These are phyloP conservation scores for Trematomus loennbergii DNA, from an alignment of 2,113 vertebrate species.

Conservation along the genomic window DNA sequence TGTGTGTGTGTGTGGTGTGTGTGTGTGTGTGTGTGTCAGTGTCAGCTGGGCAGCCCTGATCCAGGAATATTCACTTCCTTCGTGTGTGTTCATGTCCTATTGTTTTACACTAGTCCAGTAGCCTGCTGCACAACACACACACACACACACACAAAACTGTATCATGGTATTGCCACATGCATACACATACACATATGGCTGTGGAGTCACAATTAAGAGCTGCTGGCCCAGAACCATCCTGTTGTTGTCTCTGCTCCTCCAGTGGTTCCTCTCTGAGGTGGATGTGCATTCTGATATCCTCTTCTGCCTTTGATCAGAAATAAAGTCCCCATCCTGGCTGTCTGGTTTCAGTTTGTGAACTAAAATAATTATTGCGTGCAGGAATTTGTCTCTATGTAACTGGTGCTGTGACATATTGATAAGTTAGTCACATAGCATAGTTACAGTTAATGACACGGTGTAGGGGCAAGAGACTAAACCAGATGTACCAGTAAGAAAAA, in stretches of 20 bases:
- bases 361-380: constrained; percentile 14
- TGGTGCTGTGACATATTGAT: constrained; percentile 10
- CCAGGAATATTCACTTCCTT: constrained; percentile 72
- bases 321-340: background rate
- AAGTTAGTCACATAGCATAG: background rate
- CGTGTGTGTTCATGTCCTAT: constrained; percentile 58
- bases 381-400: constrained; percentile 21
- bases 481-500: constrained; percentile 23
- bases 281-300: constrained; percentile 7
- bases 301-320: constrained; percentile 3
- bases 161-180: constrained; percentile 48
- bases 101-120: constrained; percentile 61
- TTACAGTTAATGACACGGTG: constrained; percentile 11
- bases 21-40: constrained; percentile 29
- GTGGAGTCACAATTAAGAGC: constrained; percentile 26
- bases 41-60: constrained; percentile 62
- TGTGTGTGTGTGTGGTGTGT: constrained; percentile 7
- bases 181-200: constrained; percentile 41
- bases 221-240: constrained; percentile 61
- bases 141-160: constrained; percentile 33
- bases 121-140: constrained; percentile 17
- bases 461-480: constrained; percentile 24
- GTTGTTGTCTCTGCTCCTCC: constrained; percentile 67
- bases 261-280: constrained; percentile 51
- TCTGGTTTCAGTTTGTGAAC: background rate